Conservation (phyloP, 1,140 invertebrate species). For the Ylistrum balloti region DNA sequence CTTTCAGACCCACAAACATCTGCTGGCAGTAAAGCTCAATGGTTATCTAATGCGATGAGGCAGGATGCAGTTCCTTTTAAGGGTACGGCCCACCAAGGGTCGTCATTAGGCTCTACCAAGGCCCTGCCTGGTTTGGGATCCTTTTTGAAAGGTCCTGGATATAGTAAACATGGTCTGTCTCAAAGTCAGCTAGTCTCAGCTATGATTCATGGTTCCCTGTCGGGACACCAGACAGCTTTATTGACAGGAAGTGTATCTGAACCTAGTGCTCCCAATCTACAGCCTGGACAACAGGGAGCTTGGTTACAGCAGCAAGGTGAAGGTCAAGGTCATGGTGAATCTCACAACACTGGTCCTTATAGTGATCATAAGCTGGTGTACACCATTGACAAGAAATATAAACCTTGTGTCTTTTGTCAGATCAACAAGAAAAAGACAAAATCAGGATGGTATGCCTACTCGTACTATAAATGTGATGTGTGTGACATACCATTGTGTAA, state of each 20-base stretch:
- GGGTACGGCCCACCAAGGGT: background rate
- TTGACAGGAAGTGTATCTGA: background rate
- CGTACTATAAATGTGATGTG: slow-evolving; percentile 58
- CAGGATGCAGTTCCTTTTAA: background rate
- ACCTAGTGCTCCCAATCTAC: background rate
- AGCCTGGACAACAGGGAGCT: background rate
- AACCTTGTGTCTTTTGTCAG: slow-evolving; percentile 60
- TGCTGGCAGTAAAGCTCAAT: background rate
- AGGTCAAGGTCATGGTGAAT: background rate
- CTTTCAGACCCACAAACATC: slow-evolving; percentile 24
- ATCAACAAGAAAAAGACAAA: slow-evolving; percentile 62
- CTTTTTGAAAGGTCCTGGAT: background rate
- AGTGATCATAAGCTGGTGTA: slow-evolving; percentile 49
- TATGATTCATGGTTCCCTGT: background rate
- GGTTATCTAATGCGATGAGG: background rate
- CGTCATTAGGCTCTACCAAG: background rate
- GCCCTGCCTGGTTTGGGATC: slow-evolving; percentile 11
- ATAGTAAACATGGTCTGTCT: background rate
- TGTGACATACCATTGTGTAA: slow-evolving; percentile 61
- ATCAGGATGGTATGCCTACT: slow-evolving; percentile 59
- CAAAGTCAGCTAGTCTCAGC: slow-evolving; percentile 4
- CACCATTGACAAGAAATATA: slow-evolving; percentile 58
- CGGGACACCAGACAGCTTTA: background rate
- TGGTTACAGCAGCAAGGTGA: background rate
- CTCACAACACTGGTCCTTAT: background rate